These are phyloP conservation scores for Hemiprocne comata DNA, from an alignment of 2,113 vertebrate genomes.

Conservation along the genomic window DNA sequence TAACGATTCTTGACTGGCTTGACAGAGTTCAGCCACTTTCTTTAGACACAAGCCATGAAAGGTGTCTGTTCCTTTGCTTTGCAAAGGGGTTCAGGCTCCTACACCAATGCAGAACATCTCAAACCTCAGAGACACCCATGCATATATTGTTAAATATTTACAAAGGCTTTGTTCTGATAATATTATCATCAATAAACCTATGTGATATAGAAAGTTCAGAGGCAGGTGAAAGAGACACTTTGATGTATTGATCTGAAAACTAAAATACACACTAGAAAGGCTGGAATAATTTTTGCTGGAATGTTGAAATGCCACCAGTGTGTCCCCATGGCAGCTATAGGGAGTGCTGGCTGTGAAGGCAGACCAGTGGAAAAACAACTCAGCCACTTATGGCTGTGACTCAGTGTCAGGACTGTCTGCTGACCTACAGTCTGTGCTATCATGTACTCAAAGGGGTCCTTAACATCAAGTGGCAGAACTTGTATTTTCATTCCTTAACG, in stretches of 20 bases:
- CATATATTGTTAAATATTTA: neutral
- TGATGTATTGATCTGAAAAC: neutral
- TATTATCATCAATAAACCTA: neutral
- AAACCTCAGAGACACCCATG: neutral
- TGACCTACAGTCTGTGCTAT: neutral
- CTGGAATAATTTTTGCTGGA: neutral
- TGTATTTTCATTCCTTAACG: neutral
- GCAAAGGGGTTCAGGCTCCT: neutral
- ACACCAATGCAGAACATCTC: neutral
- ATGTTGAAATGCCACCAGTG: fast-evolving
- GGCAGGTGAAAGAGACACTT: neutral
- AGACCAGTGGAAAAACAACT: neutral
- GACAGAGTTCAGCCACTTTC: neutral
- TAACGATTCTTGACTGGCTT: neutral
- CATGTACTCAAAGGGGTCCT: neutral
- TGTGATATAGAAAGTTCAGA: neutral
- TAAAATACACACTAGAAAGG: neutral
- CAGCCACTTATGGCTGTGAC: neutral
- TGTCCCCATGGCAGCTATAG: neutral
- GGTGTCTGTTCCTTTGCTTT: neutral
- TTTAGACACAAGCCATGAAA: neutral
- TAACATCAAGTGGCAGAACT: neutral
- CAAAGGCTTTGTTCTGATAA: neutral
- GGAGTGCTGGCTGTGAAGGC: neutral
- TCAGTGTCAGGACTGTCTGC: neutral